These are phyloP conservation scores for Pantala flavescens DNA, from an alignment of 1,140 invertebrate species.

Conservation along the genomic window DNA sequence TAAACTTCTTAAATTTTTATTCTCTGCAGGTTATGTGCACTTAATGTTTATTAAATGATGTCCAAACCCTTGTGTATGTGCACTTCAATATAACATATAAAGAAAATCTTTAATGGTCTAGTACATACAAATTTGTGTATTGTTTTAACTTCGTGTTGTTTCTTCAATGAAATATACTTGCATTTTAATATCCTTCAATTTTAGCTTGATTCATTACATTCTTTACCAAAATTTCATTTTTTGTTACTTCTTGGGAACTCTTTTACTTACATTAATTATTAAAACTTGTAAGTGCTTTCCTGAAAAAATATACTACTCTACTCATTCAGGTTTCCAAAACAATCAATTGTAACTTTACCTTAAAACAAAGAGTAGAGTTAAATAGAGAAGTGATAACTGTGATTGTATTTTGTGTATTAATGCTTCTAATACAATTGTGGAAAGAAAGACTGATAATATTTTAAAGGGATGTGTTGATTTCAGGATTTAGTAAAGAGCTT, in stretches of 20 bases:
- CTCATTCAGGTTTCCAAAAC: background rate
- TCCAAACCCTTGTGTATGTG: background rate
- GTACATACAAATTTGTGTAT: too few species aligned
- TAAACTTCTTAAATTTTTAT: background rate
- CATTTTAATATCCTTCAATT: too few species aligned
- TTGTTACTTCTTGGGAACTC: too few species aligned
- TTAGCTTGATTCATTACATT: too few species aligned
- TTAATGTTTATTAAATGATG: background rate
- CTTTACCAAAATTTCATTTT: too few species aligned
- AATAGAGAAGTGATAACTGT: slow-evolving; percentile 1
- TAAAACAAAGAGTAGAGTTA: background rate
- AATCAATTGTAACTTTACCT: background rate
- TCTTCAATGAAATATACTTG: too few species aligned
- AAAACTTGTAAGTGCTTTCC: background rate
- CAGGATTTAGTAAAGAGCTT: slow-evolving; percentile 1
- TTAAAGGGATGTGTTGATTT: background rate
- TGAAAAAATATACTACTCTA: background rate
- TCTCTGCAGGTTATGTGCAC: background rate
- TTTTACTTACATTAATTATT: background rate
- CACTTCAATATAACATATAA: background rate
- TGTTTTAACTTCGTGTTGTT: too few species aligned
- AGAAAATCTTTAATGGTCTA: too few species aligned
- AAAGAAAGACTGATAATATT: slow-evolving; percentile 4
- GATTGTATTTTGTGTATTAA: slow-evolving; percentile 6
- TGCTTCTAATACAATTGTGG: slow-evolving; percentile 1